Percentiles rank a stretch among this genome's conserved stretches.
These are phyloP conservation scores for Zingel zingel DNA, from an alignment of 2,113 vertebrate genomes.

Conservation along the genomic window DNA sequence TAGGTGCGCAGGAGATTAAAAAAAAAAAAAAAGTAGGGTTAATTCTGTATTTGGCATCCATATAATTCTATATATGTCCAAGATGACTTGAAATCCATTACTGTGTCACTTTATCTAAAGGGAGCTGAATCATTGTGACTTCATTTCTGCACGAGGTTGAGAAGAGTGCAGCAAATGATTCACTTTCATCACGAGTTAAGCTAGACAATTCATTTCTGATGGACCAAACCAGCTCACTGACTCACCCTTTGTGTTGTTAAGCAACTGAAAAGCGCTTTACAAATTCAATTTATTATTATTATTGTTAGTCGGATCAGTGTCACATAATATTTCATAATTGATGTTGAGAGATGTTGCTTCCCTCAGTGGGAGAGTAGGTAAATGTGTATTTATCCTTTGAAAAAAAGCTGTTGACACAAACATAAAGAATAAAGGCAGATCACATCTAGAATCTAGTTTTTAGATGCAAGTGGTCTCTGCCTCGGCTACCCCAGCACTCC, in stretches of 20 bases:
- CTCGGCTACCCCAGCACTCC: neutral
- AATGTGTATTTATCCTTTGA: neutral
- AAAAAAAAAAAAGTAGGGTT: slow-evolving; percentile 3
- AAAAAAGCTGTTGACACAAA: neutral
- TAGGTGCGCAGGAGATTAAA: neutral
- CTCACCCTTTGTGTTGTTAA: neutral
- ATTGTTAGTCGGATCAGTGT: neutral
- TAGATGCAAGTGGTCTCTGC: neutral
- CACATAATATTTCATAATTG: neutral
- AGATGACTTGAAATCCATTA: slow-evolving; percentile 61
- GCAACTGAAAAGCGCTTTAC: no score
- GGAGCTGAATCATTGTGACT: slow-evolving; percentile 21
- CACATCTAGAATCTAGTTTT: slow-evolving; percentile 7
- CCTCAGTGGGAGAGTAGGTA: neutral
- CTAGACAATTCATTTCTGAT: slow-evolving; percentile 25
- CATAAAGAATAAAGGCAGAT: neutral
- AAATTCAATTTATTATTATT: no score
- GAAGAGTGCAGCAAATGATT: slow-evolving; percentile 25
- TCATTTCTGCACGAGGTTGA: neutral
- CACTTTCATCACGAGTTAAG: neutral
- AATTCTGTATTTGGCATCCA: slow-evolving; percentile 33
- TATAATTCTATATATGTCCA: slow-evolving; percentile 29
- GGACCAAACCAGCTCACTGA: slow-evolving; percentile 57
- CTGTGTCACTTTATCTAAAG: slow-evolving; percentile 66
- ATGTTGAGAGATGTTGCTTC: neutral